Evolutionary conservation across 2,797 vertebrate genomes (phyloP).

Genomic region (Neosilurus mollespiculum): DNA sequence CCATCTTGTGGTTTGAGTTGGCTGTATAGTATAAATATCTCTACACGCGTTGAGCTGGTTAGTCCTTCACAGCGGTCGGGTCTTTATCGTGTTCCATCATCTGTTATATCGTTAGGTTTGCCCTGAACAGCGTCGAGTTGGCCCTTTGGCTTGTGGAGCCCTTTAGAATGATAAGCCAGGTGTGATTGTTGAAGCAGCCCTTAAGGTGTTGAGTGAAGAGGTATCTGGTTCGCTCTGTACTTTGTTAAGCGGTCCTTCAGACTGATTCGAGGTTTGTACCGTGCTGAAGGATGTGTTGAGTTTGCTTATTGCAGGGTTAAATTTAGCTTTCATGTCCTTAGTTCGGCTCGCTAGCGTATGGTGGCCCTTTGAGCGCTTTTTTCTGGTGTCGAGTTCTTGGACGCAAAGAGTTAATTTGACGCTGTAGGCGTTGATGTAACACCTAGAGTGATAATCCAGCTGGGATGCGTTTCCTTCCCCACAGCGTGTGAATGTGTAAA

Average conservation of each 20-base stretch:
- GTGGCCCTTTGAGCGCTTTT: background rate
- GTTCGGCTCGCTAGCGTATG: background rate
- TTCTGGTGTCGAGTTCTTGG: no score
- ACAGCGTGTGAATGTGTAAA: background rate
- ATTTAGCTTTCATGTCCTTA: conserved; percentile 9
- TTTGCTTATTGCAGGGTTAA: conserved; percentile 1
- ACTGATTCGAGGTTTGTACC: background rate
- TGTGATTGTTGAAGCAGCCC: background rate
- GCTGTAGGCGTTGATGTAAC: background rate
- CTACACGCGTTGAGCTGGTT: no score
- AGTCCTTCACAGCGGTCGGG: background rate
- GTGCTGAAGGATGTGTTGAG: background rate
- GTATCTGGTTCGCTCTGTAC: no score
- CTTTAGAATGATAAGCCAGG: background rate
- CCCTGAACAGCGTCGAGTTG: background rate
- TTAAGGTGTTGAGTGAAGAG: conserved; percentile 6
- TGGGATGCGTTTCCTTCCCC: background rate
- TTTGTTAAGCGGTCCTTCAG: background rate
- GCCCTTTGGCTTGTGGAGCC: background rate
- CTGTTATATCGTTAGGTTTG: background rate
- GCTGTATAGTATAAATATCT: background rate
- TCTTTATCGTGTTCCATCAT: background rate
- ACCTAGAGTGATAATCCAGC: conserved; percentile 7
- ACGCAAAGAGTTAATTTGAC: background rate
- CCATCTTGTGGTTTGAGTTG: no score